Conservation (phyloP, 1,140 invertebrate species). For the Antheraea pernyi region DNA sequence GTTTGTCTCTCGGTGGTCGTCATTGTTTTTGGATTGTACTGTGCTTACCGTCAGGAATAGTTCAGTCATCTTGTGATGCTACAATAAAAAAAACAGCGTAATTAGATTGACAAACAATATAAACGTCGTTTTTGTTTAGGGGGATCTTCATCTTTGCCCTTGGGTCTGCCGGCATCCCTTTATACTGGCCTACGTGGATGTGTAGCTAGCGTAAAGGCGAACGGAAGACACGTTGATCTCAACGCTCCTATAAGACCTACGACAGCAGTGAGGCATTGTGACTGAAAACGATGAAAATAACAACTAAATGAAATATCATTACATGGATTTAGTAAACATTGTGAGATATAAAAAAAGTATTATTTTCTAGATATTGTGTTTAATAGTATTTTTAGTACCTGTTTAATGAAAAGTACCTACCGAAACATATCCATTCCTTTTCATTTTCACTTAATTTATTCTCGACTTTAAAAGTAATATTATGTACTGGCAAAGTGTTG, state of each 20-base stretch:
- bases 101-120: too few species aligned
- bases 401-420: slow-evolving; percentile 28
- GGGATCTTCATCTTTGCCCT: slow-evolving; percentile 71
- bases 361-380: slow-evolving; percentile 47
- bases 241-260: slow-evolving; percentile 65
- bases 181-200: slow-evolving; percentile 72
- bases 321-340: slow-evolving; percentile 6
- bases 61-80: too few species aligned
- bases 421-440: slow-evolving; percentile 51
- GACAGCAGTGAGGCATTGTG: slow-evolving; percentile 56
- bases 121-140: slow-evolving; percentile 41
- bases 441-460: slow-evolving; percentile 7
- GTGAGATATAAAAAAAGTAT: slow-evolving; percentile 50
- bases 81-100: too few species aligned
- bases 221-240: slow-evolving; percentile 67
- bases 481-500: too few species aligned
- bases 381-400: slow-evolving; percentile 42
- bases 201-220: slow-evolving; percentile 69
- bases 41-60: too few species aligned
- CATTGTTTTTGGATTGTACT: too few species aligned
- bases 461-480: too few species aligned
- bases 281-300: slow-evolving; percentile 28
- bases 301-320: slow-evolving; percentile 10
- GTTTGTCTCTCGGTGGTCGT: too few species aligned
- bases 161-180: slow-evolving; percentile 67